Conservation (phyloP, 2,113 vertebrate species). For the Pitta sordida region DNA sequence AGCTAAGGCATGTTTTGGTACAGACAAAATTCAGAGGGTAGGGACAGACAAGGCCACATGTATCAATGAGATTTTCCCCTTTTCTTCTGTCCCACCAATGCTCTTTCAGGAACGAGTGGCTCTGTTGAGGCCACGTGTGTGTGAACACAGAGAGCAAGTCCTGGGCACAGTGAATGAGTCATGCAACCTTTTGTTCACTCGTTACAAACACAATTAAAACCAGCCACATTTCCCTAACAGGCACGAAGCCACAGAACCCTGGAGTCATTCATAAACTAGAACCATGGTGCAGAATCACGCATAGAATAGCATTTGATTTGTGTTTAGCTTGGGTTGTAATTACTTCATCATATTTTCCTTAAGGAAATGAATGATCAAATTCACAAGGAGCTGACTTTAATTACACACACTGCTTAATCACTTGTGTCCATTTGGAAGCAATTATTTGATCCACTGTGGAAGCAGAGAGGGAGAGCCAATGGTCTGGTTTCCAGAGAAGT, state of each 20-base stretch:
- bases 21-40: neutral
- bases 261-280: conserved; percentile 37
- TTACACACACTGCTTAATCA: conserved; percentile 44
- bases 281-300: neutral
- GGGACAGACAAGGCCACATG: neutral
- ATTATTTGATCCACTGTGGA: conserved; percentile 13
- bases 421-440: conserved; percentile 36
- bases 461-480: neutral
- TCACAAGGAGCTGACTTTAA: conserved; percentile 46
- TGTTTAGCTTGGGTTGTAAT: conserved; percentile 38
- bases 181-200: conserved; percentile 18
- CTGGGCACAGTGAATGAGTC: conserved; percentile 23
- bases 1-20: neutral
- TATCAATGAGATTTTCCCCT: neutral
- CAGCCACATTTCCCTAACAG: neutral
- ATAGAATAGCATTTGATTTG: conserved; percentile 43
- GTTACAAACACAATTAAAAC: conserved; percentile 40
- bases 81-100: neutral
- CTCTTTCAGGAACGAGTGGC: neutral
- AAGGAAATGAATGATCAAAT: conserved; percentile 37
- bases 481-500: neutral
- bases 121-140: neutral
- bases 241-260: conserved; percentile 11
- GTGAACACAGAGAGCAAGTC: neutral
- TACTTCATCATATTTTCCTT: conserved; percentile 58